These are phyloP conservation scores for Drosophila seguyi DNA, from an alignment of 1,140 invertebrate genomes.

Conservation along the genomic window DNA sequence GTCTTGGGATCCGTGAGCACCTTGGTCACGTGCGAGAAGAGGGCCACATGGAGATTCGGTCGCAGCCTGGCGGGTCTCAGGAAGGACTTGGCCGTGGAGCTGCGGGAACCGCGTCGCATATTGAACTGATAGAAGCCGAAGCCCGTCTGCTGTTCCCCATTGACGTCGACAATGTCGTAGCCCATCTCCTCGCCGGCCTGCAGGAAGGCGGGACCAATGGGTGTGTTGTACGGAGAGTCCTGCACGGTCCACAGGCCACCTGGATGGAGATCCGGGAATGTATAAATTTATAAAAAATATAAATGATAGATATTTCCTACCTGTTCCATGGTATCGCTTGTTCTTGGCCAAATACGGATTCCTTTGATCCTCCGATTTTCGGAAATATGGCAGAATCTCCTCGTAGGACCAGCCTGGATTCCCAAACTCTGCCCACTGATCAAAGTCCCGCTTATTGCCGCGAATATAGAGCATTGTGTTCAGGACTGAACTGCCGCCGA, in stretches of 20 bases:
- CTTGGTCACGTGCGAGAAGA: constrained; percentile 91
- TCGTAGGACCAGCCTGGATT: constrained; percentile 96
- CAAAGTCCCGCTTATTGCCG: constrained; percentile 95
- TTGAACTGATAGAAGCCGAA: constrained; percentile 93
- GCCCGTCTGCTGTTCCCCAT: constrained; percentile 92
- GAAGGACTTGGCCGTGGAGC: constrained; percentile 93
- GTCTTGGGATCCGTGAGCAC: constrained; percentile 90
- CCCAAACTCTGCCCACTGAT: constrained; percentile 95
- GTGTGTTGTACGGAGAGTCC: constrained; percentile 92
- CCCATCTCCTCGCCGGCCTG: constrained; percentile 96
- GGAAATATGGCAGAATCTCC: constrained; percentile 94
- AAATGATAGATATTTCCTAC: too few species aligned
- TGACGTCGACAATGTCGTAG: constrained; percentile 92
- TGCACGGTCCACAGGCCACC: constrained; percentile 93
- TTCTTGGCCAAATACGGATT: constrained; percentile 92
- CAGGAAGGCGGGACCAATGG: constrained; percentile 92
- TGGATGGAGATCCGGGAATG: too few species aligned
- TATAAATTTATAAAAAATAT: too few species aligned
- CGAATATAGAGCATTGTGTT: constrained; percentile 97
- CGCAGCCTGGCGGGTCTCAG: constrained; percentile 90
- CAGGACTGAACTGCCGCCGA: constrained; percentile 94
- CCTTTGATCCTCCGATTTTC: constrained; percentile 93
- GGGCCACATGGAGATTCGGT: constrained; percentile 90
- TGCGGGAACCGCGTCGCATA: constrained; percentile 91
- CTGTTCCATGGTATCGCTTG: constrained; percentile 89